A percentile compares a stretch with the other conserved stretches of the same genome.
These are phyloP conservation scores for Notoglanidium macrostoma DNA, from an alignment of 2,797 vertebrate species.

Conservation along the genomic window DNA sequence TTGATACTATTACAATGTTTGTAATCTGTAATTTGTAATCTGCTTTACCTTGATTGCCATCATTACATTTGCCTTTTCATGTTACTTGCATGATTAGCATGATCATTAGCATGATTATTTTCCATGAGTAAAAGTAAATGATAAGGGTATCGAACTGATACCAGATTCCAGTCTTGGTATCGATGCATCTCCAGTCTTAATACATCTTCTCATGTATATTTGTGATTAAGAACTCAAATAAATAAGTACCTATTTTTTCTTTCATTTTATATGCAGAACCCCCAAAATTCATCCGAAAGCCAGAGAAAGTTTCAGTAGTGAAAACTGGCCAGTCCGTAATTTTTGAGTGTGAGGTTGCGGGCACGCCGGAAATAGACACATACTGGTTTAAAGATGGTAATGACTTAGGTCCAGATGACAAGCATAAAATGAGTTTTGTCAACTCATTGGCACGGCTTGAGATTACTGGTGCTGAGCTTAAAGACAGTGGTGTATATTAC, in stretches of 20 bases:
- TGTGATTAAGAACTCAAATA: background rate
- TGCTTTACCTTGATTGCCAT: background rate
- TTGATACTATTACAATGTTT: background rate
- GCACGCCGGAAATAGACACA: slow-evolving; percentile 91
- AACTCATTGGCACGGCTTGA: slow-evolving; percentile 87
- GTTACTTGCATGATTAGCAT: background rate
- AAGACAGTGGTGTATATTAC: slow-evolving; percentile 88
- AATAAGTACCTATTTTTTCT: background rate
- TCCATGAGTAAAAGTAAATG: background rate
- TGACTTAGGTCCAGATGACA: slow-evolving; percentile 82
- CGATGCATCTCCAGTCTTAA: slow-evolving; percentile 2
- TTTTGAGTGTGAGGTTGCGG: slow-evolving; percentile 92
- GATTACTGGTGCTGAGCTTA: slow-evolving; percentile 76
- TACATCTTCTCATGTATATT: background rate
- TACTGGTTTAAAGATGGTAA: slow-evolving; percentile 94
- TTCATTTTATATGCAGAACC: slow-evolving; percentile 79
- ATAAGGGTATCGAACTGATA: background rate
- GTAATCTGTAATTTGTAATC: background rate
- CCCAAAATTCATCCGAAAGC: slow-evolving; percentile 89
- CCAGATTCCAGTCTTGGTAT: background rate
- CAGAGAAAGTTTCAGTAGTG: slow-evolving; percentile 84
- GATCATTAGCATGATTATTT: background rate
- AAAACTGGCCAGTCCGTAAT: slow-evolving; percentile 83
- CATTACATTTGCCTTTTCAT: background rate
- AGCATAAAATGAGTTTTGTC: slow-evolving; percentile 79